Percentiles rank a stretch among this genome's conserved stretches.
phyloP scores from a whole-genome alignment of 2,888 invertebrate genomes.

The Colletes collaris region DNA sequence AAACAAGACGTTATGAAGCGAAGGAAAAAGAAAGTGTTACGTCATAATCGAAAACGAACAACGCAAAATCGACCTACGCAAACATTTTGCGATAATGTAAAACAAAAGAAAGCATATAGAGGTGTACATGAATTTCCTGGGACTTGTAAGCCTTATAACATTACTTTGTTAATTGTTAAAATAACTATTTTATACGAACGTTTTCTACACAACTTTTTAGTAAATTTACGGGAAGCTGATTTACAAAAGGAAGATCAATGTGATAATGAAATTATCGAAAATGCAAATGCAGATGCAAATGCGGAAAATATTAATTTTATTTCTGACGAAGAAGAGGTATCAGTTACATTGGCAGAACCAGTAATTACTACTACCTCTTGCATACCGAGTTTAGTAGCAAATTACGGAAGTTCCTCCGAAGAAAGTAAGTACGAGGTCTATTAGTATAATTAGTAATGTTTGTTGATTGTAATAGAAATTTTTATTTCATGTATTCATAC shows the following conservation, averaged over 20 bases:
- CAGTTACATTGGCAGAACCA: constrained; percentile 1
- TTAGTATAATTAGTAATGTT: not conserved
- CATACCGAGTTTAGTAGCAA: constrained; percentile 74
- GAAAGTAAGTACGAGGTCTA: constrained; percentile 63
- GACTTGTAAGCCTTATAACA: constrained; percentile 76
- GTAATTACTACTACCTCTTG: constrained; percentile 27
- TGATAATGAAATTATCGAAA: constrained; percentile 1
- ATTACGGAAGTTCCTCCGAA: constrained; percentile 77
- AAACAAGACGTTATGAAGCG: constrained; percentile 61
- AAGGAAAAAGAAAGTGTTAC: constrained; percentile 70
- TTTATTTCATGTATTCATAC: constrained; percentile 16
- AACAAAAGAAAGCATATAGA: constrained; percentile 67
- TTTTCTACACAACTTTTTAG: constrained; percentile 26
- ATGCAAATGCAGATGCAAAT: not conserved
- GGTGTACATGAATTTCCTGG: constrained; percentile 84
- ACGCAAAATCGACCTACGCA: constrained; percentile 45
- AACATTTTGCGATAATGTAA: not conserved
- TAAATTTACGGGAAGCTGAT: constrained; percentile 22
- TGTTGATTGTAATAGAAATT: not conserved
- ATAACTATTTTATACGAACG: not conserved
- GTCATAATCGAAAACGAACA: constrained; percentile 75
- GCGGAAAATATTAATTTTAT: constrained; percentile 42
- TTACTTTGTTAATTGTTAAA: constrained; percentile 8
- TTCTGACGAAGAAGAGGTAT: constrained; percentile 64
- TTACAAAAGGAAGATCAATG: constrained; percentile 1